A percentile compares a stretch with the other conserved stretches of the same genome.
phyloP scores from a whole-genome alignment of 2,888 invertebrate genomes.

The Metalampra italica region DNA sequence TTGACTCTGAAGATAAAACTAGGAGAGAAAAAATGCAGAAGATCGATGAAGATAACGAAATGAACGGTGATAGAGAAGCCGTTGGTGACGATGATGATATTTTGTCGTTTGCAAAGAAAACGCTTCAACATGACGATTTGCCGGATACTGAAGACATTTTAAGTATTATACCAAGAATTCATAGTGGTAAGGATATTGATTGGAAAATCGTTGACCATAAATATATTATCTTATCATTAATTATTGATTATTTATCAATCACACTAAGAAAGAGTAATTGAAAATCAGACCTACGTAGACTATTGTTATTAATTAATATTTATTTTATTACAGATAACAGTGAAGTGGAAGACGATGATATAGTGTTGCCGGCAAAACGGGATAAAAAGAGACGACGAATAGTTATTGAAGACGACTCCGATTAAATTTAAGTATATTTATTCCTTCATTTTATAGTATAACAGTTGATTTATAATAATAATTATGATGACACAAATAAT shows the following conservation, averaged over 20 bases:
- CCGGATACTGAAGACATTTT: conserved; percentile 65
- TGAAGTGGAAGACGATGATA: conserved; percentile 45
- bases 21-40: conserved; percentile 54
- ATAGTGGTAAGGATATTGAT: conserved; percentile 42
- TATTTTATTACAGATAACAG: conserved; percentile 41
- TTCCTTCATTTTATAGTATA: neutral
- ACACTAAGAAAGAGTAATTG: no score
- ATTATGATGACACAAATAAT: no score
- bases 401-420: conserved; percentile 67
- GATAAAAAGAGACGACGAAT: conserved; percentile 48
- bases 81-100: conserved; percentile 48
- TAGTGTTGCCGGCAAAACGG: conserved; percentile 43
- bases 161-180: conserved; percentile 36
- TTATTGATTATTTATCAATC: no score
- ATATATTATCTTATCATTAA: no score
- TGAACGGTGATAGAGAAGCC: neutral
- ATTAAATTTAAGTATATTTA: conserved; percentile 24
- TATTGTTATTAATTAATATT: no score
- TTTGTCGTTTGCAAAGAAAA: conserved; percentile 65
- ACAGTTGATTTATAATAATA: neutral
- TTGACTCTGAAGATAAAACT: conserved; percentile 43
- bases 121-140: conserved; percentile 51
- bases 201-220: neutral
- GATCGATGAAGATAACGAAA: conserved; percentile 48
- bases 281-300: no score